Evolutionary conservation across 2,797 vertebrate genomes (phyloP), one percentile per base, ranked within the genome.

Genomic region (Spatula versicolor): DNA sequence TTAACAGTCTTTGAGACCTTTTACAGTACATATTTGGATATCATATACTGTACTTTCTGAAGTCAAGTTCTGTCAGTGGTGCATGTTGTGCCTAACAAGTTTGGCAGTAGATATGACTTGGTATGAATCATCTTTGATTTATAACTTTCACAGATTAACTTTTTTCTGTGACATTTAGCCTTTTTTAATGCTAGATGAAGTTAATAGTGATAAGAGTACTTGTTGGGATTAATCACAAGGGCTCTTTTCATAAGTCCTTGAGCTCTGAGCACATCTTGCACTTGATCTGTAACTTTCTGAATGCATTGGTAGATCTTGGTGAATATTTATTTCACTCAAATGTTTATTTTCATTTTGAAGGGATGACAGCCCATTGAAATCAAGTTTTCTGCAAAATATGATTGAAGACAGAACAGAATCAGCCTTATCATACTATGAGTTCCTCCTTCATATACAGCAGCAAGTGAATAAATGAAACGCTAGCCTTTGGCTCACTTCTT

Each of bases 351-450:
- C 95, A 62, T 97, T 96, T 95, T 89, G 95, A 96, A 99, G 99
- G 98, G 99, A 99, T 75, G 99, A 99, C 95, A 99, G 98, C 97
- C 99, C 98, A 88, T 94, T 98, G 97, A 99, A 99, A 97, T 94
- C 98, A 90, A 98, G 93, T 95, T 99, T 99, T 96, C 98, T 99
- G 97, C 99, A 99, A 98, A 98, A 98, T 97, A 98, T 99, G 99
- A 98, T 99, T 63, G 99, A 99, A 98, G 99, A 99, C 97, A 98
- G 99, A 93, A 99, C 99, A 63, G 99, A 99, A 97, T 99, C 99
- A 45, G 99, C 99, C 63, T 97, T 99, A 97, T 99, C 99, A 1
- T 99, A 99, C 96, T 99, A 99, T 74, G 99, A 99, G 97, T 99
- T 99, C 96, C 98, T 99, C 71, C 98, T 99, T 80, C 99, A 99